Evolutionary conservation across 2,797 vertebrate genomes (phyloP).

Genomic region (Cossypha heuglini): DNA sequence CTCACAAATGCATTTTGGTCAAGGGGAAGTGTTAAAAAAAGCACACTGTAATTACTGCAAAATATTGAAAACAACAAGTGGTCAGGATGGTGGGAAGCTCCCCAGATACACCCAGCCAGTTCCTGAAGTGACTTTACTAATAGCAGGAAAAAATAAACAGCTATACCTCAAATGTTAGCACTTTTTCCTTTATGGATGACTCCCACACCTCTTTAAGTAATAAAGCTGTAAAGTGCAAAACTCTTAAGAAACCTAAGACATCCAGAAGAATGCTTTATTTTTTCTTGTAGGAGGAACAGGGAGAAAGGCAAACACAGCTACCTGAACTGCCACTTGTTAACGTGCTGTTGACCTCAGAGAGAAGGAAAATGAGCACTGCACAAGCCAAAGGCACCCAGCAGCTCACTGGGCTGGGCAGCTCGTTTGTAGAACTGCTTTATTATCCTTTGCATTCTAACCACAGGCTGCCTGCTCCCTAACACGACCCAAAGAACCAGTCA

Average conservation of each 20-base stretch:
- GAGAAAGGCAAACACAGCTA: background rate
- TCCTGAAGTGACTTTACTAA: background rate
- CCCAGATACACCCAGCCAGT: background rate
- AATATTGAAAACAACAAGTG: background rate
- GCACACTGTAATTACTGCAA: background rate
- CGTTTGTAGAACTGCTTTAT: conserved; percentile 69
- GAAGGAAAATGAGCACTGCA: background rate
- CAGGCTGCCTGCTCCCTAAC: conserved; percentile 69
- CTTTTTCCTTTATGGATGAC: background rate
- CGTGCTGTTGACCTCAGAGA: fast-evolving
- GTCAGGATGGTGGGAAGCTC: fast-evolving
- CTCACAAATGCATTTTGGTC: background rate
- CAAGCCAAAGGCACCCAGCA: background rate
- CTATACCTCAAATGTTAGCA: background rate
- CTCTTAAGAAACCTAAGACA: background rate
- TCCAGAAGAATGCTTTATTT: fast-evolving
- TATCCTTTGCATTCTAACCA: conserved; percentile 58
- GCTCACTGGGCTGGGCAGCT: background rate
- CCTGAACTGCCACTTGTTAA: background rate
- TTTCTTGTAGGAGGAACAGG: background rate
- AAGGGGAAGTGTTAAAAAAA: background rate
- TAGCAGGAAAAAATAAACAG: background rate
- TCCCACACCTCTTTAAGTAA: background rate
- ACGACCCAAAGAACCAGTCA: background rate
- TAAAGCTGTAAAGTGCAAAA: background rate